These are phyloP conservation scores for Calephelis virginiensis DNA, from an alignment of 1,140 invertebrate genomes.

Conservation along the genomic window DNA sequence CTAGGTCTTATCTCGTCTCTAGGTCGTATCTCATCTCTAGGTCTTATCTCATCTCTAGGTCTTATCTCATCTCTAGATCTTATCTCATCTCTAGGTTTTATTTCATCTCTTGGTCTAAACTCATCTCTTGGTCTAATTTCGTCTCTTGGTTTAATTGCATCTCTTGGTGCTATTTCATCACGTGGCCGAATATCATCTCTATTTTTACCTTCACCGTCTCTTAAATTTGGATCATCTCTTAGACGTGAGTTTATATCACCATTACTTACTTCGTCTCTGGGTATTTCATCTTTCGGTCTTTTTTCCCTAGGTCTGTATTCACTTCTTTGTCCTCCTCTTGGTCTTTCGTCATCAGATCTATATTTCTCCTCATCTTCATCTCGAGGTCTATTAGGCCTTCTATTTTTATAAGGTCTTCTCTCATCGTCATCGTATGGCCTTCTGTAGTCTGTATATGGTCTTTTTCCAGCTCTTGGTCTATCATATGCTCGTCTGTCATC, in stretches of 20 bases:
- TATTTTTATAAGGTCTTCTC: constrained; percentile 52
- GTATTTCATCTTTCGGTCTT: constrained; percentile 37
- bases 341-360: constrained; percentile 40
- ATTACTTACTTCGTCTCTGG: constrained; percentile 37
- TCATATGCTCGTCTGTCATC: constrained; percentile 62
- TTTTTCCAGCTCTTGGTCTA: constrained; percentile 46
- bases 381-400: constrained; percentile 47
- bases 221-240: constrained; percentile 36
- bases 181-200: constrained; percentile 35
- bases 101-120: constrained; percentile 40
- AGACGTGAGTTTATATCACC: constrained; percentile 32
- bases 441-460: constrained; percentile 38
- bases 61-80: constrained; percentile 44
- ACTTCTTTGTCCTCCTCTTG: constrained; percentile 34
- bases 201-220: constrained; percentile 29
- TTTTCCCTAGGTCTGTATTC: constrained; percentile 40
- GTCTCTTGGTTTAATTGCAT: constrained; percentile 38
- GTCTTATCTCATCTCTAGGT: constrained; percentile 37
- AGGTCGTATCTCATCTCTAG: constrained; percentile 45
- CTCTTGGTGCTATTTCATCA: constrained; percentile 41
- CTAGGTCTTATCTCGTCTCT: constrained; percentile 41
- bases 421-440: constrained; percentile 61
- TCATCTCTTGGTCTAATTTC: constrained; percentile 38
- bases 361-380: constrained; percentile 53
- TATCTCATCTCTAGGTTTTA: constrained; percentile 40